Base-by-base conservation (phyloP, 2,113 vertebrate species). In the Chrysemys picta region DNA sequence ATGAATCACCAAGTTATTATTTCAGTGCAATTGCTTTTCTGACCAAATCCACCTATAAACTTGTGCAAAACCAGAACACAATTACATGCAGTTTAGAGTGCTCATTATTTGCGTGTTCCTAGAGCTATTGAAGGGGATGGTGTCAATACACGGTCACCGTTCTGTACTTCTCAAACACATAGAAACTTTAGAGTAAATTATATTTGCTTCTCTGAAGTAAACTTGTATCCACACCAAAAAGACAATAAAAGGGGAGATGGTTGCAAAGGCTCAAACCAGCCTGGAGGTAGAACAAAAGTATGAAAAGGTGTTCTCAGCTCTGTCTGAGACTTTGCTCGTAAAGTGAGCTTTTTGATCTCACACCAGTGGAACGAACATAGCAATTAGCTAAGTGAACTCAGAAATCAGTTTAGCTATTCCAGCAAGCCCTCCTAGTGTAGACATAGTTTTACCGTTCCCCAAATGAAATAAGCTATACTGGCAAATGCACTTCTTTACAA, bases 151-250 rank as follows among this genome's bases (percentile, higher is more conserved):
- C 1, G 38, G 21, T 7, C 31, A 19, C 49, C 14, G 42, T 1
- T 59, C 3, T 0, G 27, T 47, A 3, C 38, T 8, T 24, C 2
- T 4, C 31, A 1, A 38, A 38, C 19, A 10, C 31, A 42, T 4
- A 42, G 42, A 42, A 42, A 42, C 42, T 42, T 42, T 42, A 42
- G 42, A 42, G 42, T 42, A 42, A 42, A 42, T 42, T 42, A 42
- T 42, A 42, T 42, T 6, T 29, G 83, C 4, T 0, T 62, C 27
- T 62, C 27, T 62, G 11, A 62, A 29, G 27, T 27, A 62, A 31
- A 62, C 57, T 31, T 62, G 57, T 62, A 62, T 57, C 80, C 75
- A 3, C 38, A 10, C 10, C 59, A 57, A 75, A 14, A 56, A 57
- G 82, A 49, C n/a, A 42, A 8, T 1, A 13, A 16, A 54, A 69